Evolutionary conservation across 1,140 invertebrate species (phyloP), one percentile per base, ranked within the genome.

Genomic region (Aphelinus atriplicis): DNA sequence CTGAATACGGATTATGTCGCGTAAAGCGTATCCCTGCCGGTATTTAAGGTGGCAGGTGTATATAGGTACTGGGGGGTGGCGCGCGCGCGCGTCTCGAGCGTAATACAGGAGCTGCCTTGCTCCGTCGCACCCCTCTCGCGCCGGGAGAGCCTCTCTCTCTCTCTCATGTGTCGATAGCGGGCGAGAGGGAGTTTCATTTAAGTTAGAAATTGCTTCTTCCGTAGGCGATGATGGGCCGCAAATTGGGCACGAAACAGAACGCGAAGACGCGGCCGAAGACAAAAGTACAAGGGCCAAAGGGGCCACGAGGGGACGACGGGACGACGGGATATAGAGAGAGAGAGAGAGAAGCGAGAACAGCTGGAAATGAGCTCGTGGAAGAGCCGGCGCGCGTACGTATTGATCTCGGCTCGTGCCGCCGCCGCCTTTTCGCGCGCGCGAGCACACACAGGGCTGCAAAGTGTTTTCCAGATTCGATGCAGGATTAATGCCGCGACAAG

Each of bases 171-270:
- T 61, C 77, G 58, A 69, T 63, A 71, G 71, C 48, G 66, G 70
- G 81, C 71, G 78, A 82, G 85, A 79, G 81, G 81, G 84, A 86
- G 86, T 87, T 86, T 88, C 86, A 88, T 88, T 87, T 86, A 88
- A 88, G 85, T 88, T 88, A 85, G 86, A 87, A 88, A 88, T 88
- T 87, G 86, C 86, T 88, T 87, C 86, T 87, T 87, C 86, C 86
- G 85, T 86, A 85, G 84, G 84, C 85, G 87, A 86, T 85, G 87
- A 87, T 84, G 85, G 83, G 83, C 83, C 83, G 84, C 87, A 88
- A 88, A 6, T 88, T 87, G 86, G 85, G 85, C 84, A 84, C 84
- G 81, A 87, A 86, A 87, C 82, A 82, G 82, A 85, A 81, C 78
- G 78, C 71, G 76, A 78, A 80, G 79, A 80, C 76, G 76, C 76